phyloP scores from a whole-genome alignment of 1,140 invertebrate genomes.

The Nebria ingens region DNA sequence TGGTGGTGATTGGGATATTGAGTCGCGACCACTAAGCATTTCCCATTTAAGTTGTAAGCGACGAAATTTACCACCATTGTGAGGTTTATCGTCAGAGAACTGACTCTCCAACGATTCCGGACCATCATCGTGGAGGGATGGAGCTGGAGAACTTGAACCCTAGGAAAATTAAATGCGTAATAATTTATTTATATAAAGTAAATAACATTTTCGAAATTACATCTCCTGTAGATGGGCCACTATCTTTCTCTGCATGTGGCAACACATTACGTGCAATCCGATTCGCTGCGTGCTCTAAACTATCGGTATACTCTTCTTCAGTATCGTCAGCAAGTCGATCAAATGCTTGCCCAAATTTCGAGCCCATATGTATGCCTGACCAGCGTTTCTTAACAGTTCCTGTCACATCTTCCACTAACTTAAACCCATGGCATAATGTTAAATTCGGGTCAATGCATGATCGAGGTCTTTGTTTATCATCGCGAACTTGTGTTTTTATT shows the following conservation, averaged over 20 bases:
- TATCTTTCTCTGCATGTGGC: constrained; percentile 14
- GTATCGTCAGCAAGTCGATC: constrained; percentile 55
- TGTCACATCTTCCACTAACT: constrained; percentile 43
- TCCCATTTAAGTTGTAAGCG: constrained; percentile 82
- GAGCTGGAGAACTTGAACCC: constrained; percentile 1
- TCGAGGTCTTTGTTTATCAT: constrained; percentile 49
- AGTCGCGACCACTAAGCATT: constrained; percentile 47
- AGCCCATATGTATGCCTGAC: constrained; percentile 58
- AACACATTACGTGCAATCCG: constrained; percentile 22
- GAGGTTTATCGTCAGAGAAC: constrained; percentile 32
- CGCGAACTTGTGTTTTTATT: constrained; percentile 34
- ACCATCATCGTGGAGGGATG: constrained; percentile 13
- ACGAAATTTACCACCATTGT: constrained; percentile 48
- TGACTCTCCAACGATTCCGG: constrained; percentile 31
- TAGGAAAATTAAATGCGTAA: too few relatives aligned
- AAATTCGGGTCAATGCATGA: constrained; percentile 51
- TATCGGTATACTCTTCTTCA: constrained; percentile 63
- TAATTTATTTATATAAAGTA: too few relatives aligned
- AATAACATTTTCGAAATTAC: too few relatives aligned
- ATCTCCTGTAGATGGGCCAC: constrained; percentile 17
- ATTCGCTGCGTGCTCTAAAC: constrained; percentile 47
- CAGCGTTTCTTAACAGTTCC: constrained; percentile 55
- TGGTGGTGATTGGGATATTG: constrained; percentile 28
- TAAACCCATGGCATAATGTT: constrained; percentile 37
- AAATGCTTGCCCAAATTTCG: constrained; percentile 58